Evolutionary conservation across 1,140 invertebrate species (phyloP).

Genomic region (Orius laevigatus): DNA sequence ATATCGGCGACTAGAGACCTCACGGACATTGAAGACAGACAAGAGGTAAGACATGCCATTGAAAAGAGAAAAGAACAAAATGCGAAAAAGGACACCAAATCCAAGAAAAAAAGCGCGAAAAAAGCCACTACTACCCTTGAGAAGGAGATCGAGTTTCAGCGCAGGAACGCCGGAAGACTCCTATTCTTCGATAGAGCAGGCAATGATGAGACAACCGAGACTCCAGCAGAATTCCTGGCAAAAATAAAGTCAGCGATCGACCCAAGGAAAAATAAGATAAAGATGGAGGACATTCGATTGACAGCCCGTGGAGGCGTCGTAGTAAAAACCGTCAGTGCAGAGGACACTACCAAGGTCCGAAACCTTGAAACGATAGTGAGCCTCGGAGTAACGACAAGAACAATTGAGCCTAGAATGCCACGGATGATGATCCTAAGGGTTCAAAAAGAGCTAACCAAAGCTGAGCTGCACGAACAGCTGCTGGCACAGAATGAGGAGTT

Average conservation of each 20-base stretch:
- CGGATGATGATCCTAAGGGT: neutral
- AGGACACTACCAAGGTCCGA: neutral
- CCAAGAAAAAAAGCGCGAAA: no score
- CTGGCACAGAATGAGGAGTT: neutral
- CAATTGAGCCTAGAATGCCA: neutral
- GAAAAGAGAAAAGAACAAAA: no score
- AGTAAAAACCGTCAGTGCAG: neutral
- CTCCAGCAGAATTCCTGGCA: neutral
- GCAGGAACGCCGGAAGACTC: no score
- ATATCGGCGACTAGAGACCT: no score
- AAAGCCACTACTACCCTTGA: no score
- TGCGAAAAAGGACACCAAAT: no score
- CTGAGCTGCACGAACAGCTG: neutral
- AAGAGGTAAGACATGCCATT: no score
- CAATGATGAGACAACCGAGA: neutral
- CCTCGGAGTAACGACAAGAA: neutral
- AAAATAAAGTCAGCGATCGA: neutral
- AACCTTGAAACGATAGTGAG: neutral
- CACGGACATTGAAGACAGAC: no score
- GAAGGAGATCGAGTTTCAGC: no score
- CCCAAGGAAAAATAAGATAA: neutral
- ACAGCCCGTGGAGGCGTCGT: neutral
- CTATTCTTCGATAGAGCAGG: no score
- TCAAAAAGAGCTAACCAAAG: neutral
- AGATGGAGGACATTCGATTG: neutral